phyloP scores from a whole-genome alignment of 2,888 invertebrate species.

The Fragum whitleyi region DNA sequence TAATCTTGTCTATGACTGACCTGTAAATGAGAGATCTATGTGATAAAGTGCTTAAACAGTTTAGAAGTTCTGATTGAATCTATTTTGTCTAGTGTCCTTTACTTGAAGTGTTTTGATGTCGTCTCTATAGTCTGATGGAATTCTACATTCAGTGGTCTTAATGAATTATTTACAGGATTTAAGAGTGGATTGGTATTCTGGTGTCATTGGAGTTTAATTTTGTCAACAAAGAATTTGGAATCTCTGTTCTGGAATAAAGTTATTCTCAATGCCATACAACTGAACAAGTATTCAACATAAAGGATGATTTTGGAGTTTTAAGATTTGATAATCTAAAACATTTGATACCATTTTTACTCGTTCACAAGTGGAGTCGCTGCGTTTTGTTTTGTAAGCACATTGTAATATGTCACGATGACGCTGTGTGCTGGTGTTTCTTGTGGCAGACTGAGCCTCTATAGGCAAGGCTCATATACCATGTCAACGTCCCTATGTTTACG shows the following conservation, averaged over 20 bases:
- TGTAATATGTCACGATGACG: slow-evolving; percentile 37
- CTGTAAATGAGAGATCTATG: neutral
- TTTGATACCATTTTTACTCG: neutral
- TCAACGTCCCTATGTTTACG: slow-evolving; percentile 32
- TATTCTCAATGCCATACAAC: slow-evolving; percentile 54
- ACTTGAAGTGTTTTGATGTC: neutral
- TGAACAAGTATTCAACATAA: neutral
- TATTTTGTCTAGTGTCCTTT: neutral
- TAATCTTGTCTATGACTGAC: too few relatives aligned
- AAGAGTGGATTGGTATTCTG: slow-evolving; percentile 7
- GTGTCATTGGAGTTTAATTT: neutral
- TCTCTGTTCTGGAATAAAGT: neutral
- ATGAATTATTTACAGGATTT: slow-evolving; percentile 56
- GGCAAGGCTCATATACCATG: slow-evolving; percentile 21
- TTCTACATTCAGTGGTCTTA: slow-evolving; percentile 50
- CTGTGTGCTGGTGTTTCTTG: neutral
- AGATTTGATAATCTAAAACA: too few relatives aligned
- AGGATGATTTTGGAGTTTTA: too few relatives aligned
- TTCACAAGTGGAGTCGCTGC: slow-evolving; percentile 1
- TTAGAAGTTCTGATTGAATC: neutral
- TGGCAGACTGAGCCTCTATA: neutral
- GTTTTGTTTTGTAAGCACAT: slow-evolving; percentile 9
- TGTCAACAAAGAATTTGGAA: neutral
- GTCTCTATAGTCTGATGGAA: slow-evolving; percentile 28
- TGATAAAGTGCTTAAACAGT: neutral